Evolutionary conservation across 2,888 invertebrate species (phyloP), one percentile per base, ranked within the genome.

Genomic region (Drosophila peninsularis): DNA sequence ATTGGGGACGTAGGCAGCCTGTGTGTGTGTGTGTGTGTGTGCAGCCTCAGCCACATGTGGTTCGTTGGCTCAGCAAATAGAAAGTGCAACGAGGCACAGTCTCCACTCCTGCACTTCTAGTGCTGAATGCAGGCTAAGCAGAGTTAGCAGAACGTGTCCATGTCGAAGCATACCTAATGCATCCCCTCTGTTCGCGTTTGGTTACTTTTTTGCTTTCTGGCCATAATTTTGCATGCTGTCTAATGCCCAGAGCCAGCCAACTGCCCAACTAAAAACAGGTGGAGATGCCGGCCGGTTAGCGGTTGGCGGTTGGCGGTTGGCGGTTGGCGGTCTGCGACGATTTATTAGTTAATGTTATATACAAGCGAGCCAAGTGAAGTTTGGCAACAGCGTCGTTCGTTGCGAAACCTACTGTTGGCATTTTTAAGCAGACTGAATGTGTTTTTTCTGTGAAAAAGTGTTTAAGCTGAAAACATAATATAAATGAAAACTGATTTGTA

Each of bases 51-150:
- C 54, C 21, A 57, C 65, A 55, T 62, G 62, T 83, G 75, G 72
- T 75, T 80, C 87, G 78, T 64, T 84, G 82, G 76, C 73, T 80
- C 70, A 77, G 70, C 80, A 80, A 85, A 82, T 84, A 80, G 84
- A 83, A 84, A 83, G 78, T 84, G 87, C 83, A 83, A 62, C 80
- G 75, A 79, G 57, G 44, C 55, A 24, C 42, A 14, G 13, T 37
- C 37, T 14, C 36, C 32, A 32, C 30, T n/a, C n/a, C 34, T 7
- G 17, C 41, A n/a, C 21, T 24, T 17, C 27, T 42, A 14, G 19
- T 32, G 24, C 54, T 21, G 54, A 53, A 36, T 42, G 45, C 57
- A 47, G 47, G 52, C 63, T 32, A 9, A 42, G 57, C 47, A 61
- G 63, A 76, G 75, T 78, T 58, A 78, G 79, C 60, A 60, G 61